Percentiles rank a stretch among this genome's conserved stretches.
Conservation (phyloP, 2,113 vertebrate species). For the Brachyhypopomus gauderio region DNA sequence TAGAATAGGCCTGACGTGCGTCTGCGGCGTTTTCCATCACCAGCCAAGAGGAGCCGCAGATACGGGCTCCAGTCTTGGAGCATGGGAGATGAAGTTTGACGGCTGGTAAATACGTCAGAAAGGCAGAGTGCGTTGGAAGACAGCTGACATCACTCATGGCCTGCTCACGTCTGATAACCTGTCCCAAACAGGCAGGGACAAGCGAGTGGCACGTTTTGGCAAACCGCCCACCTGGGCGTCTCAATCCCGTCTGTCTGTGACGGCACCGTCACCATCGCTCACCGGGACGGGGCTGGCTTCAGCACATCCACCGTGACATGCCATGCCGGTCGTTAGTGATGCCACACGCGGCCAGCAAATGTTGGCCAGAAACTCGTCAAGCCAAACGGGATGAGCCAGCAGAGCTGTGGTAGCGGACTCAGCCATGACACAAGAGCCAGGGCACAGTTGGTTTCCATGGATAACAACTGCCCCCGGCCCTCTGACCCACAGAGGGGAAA, state of each 20-base stretch:
- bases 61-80: neutral
- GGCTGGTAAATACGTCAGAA: neutral
- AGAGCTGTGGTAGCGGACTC: constrained; percentile 48
- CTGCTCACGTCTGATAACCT: neutral
- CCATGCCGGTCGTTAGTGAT: constrained; percentile 1
- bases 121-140: neutral
- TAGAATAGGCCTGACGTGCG: neutral
- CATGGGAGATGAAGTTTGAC: neutral
- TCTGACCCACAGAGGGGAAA: constrained; percentile 44
- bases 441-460: constrained; percentile 53
- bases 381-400: constrained; percentile 18
- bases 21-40: neutral
- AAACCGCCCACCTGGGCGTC: too few species aligned
- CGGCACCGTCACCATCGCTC: neutral
- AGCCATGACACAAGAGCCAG: constrained; percentile 47
- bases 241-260: neutral
- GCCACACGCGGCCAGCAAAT: neutral
- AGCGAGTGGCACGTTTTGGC: neutral
- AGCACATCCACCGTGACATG: neutral
- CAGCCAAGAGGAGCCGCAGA: neutral
- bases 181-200: neutral
- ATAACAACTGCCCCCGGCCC: constrained; percentile 52
- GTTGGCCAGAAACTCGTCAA: constrained; percentile 21
- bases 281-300: neutral
- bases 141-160: neutral